Evolutionary conservation across 1,140 invertebrate genomes (phyloP).

Genomic region (Drosophila nigromelanica): DNA sequence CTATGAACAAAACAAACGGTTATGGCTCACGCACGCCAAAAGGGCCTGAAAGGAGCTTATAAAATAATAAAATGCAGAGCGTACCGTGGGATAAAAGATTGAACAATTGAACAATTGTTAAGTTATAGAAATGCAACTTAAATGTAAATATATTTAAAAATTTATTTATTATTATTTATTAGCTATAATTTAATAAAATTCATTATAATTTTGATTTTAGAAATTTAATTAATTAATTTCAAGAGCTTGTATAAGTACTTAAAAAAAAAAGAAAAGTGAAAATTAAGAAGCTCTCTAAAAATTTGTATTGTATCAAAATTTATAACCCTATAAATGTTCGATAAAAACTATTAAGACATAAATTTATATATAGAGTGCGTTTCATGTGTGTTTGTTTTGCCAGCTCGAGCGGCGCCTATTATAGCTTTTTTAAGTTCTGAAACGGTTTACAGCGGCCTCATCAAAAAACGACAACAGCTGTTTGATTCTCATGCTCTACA

Average conservation of each 20-base stretch:
- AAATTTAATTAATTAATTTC: too few species aligned
- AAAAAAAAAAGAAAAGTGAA: too few species aligned
- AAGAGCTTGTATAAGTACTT: too few species aligned
- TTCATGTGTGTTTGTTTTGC: constrained; percentile 4
- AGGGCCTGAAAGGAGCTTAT: constrained; percentile 9
- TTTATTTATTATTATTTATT: too few species aligned
- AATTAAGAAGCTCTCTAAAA: too few species aligned
- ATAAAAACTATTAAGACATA: background rate
- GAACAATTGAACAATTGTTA: background rate
- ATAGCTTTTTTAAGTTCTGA: constrained; percentile 7
- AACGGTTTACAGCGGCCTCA: constrained; percentile 4
- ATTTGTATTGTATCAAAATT: too few species aligned
- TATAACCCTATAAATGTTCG: too few species aligned
- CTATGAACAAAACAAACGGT: constrained; percentile 12
- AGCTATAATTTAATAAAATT: too few species aligned
- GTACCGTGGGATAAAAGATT: constrained; percentile 6
- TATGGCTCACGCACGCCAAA: background rate
- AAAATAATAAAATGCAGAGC: constrained; percentile 6
- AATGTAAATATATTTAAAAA: too few species aligned
- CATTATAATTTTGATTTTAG: too few species aligned
- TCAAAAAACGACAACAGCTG: constrained; percentile 31
- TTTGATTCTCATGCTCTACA: constrained; percentile 37
- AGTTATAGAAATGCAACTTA: too few species aligned
- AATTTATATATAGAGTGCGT: background rate
- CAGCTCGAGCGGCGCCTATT: constrained; percentile 23